These are phyloP conservation scores for Monochamus saltuarius DNA, from an alignment of 1,140 invertebrate genomes.

Conservation along the genomic window DNA sequence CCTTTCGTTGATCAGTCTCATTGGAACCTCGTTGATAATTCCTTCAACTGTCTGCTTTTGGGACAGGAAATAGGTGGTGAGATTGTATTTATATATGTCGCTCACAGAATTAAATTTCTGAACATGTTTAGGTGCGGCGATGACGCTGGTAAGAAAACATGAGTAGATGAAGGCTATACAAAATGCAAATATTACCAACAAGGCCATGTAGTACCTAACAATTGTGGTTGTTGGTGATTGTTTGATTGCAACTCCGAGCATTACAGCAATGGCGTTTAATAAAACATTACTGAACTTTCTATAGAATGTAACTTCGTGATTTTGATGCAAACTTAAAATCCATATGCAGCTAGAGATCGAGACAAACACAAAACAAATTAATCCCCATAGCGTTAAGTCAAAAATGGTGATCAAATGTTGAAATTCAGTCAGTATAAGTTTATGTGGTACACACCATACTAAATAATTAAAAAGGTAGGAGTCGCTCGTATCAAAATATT, in stretches of 20 bases:
- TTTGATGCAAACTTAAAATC: neutral
- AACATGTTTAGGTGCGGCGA: neutral
- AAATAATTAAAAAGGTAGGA: conserved; percentile 10
- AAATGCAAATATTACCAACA: conserved; percentile 7
- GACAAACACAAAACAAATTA: neutral
- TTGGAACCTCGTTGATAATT: neutral
- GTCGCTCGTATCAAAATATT: conserved; percentile 5
- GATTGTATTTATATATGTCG: conserved; percentile 11
- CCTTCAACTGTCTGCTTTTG: neutral
- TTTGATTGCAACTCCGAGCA: conserved; percentile 7
- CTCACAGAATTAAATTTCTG: conserved; percentile 1
- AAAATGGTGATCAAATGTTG: conserved; percentile 7
- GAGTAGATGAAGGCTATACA: conserved; percentile 1
- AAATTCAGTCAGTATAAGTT: conserved; percentile 2
- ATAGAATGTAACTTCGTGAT: neutral
- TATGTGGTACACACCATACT: conserved; percentile 11
- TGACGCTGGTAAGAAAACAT: conserved; percentile 4
- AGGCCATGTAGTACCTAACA: conserved; percentile 5
- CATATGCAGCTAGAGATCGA: conserved; percentile 1
- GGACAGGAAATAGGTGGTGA: conserved; percentile 4
- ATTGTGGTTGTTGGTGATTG: neutral
- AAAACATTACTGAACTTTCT: neutral
- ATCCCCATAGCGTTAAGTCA: neutral
- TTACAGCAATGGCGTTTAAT: conserved; percentile 1
- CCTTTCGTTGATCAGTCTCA: conserved; percentile 1